Conservation (phyloP, 1,140 invertebrate species). For the Eumaeus atala region DNA sequence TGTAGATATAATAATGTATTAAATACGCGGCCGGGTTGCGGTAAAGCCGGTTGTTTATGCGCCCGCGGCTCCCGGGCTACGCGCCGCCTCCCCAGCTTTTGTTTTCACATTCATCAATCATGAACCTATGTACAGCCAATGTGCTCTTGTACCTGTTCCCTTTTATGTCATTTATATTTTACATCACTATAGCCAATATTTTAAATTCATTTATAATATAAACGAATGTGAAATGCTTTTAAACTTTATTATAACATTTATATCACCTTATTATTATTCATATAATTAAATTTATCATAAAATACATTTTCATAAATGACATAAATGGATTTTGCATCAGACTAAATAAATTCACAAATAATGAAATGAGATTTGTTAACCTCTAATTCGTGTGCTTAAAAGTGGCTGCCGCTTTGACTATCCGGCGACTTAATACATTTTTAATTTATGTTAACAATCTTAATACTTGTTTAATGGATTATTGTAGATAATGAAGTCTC, state of each 20-base stretch:
- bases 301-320: not conserved
- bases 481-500: no score
- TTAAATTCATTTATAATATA: no score
- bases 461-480: no score
- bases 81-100: slow-evolving; percentile 47
- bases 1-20: slow-evolving; percentile 70
- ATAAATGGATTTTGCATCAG: not conserved
- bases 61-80: slow-evolving; percentile 58
- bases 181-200: no score
- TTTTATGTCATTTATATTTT: no score
- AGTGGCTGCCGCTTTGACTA: not conserved
- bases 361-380: not conserved
- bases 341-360: slow-evolving; percentile 1
- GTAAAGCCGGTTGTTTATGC: slow-evolving; percentile 59
- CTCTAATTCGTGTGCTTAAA: not conserved
- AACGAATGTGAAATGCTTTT: no score
- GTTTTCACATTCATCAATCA: slow-evolving; percentile 35
- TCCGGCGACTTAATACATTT: no score
- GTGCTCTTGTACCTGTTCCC: no score
- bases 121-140: slow-evolving; percentile 12
- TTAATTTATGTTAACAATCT: no score
- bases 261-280: slow-evolving; percentile 1
- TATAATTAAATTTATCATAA: not conserved
- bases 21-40: slow-evolving; percentile 60
- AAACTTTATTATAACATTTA: slow-evolving; percentile 6